Percentiles rank a stretch among this genome's conserved stretches.
Evolutionary conservation across 2,797 vertebrate genomes (phyloP).

Genomic region (Selene dorsalis): DNA sequence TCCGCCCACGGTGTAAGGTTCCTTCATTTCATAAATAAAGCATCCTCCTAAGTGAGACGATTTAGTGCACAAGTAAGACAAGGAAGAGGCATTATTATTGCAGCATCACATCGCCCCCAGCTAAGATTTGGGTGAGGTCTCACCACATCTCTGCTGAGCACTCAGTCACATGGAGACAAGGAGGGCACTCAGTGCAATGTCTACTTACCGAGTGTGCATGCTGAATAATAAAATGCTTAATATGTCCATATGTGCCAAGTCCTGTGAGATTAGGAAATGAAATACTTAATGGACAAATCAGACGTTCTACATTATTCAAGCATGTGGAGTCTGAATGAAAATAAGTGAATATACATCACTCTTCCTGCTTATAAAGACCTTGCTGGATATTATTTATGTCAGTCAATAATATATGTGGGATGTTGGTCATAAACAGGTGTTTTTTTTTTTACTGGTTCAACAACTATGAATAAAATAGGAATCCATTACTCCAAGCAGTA

Average conservation of each 20-base stretch:
- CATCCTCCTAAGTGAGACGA: conserved; percentile 66
- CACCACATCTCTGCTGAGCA: conserved; percentile 31
- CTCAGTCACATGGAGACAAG: conserved; percentile 26
- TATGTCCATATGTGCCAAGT: conserved; percentile 30
- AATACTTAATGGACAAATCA: conserved; percentile 65
- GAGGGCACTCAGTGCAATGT: conserved; percentile 47
- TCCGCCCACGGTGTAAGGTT: conserved; percentile 55
- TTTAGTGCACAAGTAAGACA: conserved; percentile 59
- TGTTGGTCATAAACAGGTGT: neutral
- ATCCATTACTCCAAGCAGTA: neutral
- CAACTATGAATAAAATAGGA: neutral
- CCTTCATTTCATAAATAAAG: conserved; percentile 72
- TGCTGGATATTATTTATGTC: neutral
- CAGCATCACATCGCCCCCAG: conserved; percentile 55
- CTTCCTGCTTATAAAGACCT: neutral
- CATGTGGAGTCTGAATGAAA: conserved; percentile 32
- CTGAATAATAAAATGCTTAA: conserved; percentile 64
- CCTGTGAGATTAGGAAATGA: conserved; percentile 49
- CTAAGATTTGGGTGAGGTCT: conserved; percentile 61
- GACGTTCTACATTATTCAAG: conserved; percentile 49
- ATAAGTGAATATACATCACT: conserved; percentile 27
- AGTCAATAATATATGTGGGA: conserved; percentile 6
- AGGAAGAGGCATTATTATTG: conserved; percentile 51
- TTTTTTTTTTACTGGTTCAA: neutral
- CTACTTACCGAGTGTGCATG: conserved; percentile 34